phyloP scores from a whole-genome alignment of 2,888 invertebrate species.

The Drosophila histrio region DNA sequence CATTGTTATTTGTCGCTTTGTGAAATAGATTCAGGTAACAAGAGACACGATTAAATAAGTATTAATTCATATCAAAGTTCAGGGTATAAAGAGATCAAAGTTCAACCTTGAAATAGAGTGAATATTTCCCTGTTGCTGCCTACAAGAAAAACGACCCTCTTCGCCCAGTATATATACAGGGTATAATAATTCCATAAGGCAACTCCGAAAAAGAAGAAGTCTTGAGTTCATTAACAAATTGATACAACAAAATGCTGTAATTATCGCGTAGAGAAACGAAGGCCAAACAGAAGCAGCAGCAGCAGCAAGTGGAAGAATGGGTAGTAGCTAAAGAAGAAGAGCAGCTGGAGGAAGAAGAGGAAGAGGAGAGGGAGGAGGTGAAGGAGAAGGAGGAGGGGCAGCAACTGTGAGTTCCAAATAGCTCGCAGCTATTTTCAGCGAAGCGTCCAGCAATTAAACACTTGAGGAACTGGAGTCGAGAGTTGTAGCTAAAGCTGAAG shows the following conservation, averaged over 20 bases:
- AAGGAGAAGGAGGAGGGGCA: background rate
- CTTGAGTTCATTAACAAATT: constrained; percentile 78
- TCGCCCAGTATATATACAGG: background rate
- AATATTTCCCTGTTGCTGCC: too few species aligned
- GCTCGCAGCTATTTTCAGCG: constrained; percentile 78
- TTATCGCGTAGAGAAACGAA: constrained; percentile 68
- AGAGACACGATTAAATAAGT: too few species aligned
- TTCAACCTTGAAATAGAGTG: too few species aligned
- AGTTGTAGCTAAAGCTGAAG: constrained; percentile 23
- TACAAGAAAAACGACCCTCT: background rate
- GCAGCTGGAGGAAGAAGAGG: background rate
- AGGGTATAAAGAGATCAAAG: too few species aligned
- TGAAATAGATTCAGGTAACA: too few species aligned
- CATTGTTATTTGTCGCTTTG: too few species aligned
- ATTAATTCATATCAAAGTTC: too few species aligned
- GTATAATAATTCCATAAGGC: constrained; percentile 48
- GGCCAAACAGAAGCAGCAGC: constrained; percentile 60
- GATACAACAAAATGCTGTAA: constrained; percentile 80
- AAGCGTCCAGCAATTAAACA: constrained; percentile 74
- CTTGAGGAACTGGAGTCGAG: constrained; percentile 53
- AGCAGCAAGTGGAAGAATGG: constrained; percentile 13
- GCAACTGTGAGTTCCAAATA: constrained; percentile 50
- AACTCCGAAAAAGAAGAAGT: constrained; percentile 35
- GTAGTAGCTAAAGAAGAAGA: background rate
- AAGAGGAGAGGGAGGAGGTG: background rate